These are phyloP conservation scores for Microctonus hyperodae DNA, from an alignment of 2,888 invertebrate species.

Conservation along the genomic window DNA sequence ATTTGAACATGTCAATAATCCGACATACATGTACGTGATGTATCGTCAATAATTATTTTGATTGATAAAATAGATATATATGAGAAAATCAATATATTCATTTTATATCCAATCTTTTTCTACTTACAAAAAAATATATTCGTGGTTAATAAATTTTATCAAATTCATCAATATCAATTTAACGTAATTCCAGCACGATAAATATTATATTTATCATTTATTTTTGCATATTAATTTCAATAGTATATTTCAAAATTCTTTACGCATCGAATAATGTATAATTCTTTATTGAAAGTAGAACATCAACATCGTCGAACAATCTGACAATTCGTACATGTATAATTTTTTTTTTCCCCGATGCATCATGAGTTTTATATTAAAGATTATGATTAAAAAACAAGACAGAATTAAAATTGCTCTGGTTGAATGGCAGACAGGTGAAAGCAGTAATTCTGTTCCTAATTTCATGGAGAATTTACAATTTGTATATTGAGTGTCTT, in stretches of 20 bases:
- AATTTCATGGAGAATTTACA: conserved; percentile 52
- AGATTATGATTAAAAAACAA: not conserved
- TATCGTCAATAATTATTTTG: conserved; percentile 21
- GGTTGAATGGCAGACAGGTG: conserved; percentile 20
- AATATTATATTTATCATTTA: not conserved
- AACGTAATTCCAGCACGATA: not conserved
- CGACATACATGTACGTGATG: conserved; percentile 19
- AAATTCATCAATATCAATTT: conserved; percentile 16
- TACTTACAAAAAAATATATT: conserved; percentile 1
- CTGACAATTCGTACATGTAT: too few species aligned
- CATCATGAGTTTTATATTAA: not conserved
- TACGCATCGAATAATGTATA: not conserved
- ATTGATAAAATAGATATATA: not conserved
- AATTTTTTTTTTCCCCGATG: too few species aligned
- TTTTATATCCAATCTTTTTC: not conserved
- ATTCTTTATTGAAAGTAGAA: too few species aligned
- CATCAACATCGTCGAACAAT: too few species aligned
- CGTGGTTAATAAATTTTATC: conserved; percentile 20
- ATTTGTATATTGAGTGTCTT: conserved; percentile 42
- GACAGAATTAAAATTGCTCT: conserved; percentile 13
- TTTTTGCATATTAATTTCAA: not conserved
- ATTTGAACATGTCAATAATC: conserved; percentile 10
- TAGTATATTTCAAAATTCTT: not conserved
- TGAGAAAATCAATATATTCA: conserved; percentile 4
- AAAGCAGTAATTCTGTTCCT: conserved; percentile 34